These are phyloP conservation scores for Rattus rattus DNA, from an alignment of 2,113 vertebrate species.

Conservation along the genomic window DNA sequence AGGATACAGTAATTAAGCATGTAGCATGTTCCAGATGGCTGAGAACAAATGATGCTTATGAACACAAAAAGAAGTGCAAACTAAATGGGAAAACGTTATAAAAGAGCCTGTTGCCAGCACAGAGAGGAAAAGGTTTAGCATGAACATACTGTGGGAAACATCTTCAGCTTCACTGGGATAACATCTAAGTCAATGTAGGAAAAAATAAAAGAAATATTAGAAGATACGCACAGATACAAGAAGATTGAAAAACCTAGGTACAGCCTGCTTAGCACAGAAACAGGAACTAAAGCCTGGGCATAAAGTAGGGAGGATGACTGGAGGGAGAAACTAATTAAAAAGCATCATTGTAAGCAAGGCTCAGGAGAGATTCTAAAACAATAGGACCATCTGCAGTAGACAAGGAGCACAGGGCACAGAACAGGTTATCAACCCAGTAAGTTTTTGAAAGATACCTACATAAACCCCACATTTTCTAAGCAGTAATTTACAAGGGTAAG, in stretches of 20 bases:
- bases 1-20: conserved; percentile 4
- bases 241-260: background rate
- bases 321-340: background rate
- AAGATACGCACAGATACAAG: background rate
- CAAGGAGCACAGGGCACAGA: background rate
- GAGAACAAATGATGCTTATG: background rate
- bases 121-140: background rate
- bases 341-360: background rate
- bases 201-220: background rate
- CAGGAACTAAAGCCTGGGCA: background rate
- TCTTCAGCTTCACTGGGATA: background rate
- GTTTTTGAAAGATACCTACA: background rate
- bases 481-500: conserved; percentile 4
- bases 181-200: background rate
- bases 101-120: background rate
- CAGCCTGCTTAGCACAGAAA: background rate
- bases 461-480: background rate
- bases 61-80: background rate
- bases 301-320: background rate
- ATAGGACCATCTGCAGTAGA: background rate
- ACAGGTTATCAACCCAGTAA: background rate
- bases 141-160: background rate
- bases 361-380: background rate
- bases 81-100: background rate
- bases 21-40: background rate